Percentiles rank a stretch among this genome's conserved stretches.
These are phyloP conservation scores for Anhinga anhinga DNA, from an alignment of 2,113 vertebrate genomes.

Conservation along the genomic window DNA sequence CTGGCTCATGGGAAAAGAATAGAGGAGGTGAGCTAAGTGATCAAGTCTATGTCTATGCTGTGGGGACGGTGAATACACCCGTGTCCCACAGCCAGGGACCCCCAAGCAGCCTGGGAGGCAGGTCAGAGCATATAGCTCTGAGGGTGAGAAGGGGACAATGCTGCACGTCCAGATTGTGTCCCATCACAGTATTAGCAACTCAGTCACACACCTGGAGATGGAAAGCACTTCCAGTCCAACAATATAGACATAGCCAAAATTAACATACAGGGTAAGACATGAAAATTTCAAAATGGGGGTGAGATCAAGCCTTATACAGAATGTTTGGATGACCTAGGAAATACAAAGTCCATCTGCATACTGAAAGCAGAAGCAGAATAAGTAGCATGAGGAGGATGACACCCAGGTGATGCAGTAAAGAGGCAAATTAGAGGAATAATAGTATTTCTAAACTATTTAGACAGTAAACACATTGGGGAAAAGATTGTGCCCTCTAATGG, in stretches of 20 bases:
- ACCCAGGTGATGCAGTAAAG: background rate
- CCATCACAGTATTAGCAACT: background rate
- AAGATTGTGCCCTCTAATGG: background rate
- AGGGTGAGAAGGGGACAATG: background rate
- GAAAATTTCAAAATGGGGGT: background rate
- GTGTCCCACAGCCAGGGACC: fast-evolving
- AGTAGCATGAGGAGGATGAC: background rate
- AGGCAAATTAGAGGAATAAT: background rate
- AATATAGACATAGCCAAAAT: background rate
- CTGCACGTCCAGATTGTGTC: background rate
- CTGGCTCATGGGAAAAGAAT: background rate
- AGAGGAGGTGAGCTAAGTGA: background rate
- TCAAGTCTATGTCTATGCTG: background rate
- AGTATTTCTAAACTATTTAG: background rate
- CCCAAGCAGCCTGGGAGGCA: background rate
- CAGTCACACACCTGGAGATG: background rate
- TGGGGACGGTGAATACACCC: background rate
- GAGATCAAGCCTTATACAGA: background rate
- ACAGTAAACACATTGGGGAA: background rate
- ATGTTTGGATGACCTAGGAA: background rate
- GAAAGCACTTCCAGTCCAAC: background rate
- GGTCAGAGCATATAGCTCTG: background rate
- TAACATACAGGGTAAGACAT: background rate
- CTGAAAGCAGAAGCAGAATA: background rate
- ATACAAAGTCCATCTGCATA: background rate